These are phyloP conservation scores for Brachionichthys hirsutus DNA, from an alignment of 2,113 vertebrate species.

Conservation along the genomic window DNA sequence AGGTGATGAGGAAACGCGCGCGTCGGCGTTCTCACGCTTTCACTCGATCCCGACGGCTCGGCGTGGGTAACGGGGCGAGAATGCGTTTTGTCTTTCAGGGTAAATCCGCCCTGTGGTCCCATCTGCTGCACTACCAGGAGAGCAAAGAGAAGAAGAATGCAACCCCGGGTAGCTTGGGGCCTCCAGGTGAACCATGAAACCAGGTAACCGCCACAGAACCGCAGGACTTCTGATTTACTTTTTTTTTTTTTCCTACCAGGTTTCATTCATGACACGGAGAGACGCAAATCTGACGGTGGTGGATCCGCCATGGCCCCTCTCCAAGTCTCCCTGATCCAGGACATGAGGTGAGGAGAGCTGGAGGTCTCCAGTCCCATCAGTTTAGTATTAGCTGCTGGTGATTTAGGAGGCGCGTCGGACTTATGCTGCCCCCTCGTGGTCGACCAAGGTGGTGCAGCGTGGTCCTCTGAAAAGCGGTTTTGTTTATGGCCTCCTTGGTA, in stretches of 20 bases:
- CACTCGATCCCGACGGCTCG: no score
- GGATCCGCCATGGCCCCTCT: slow-evolving; percentile 88
- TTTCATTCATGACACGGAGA: slow-evolving; percentile 91
- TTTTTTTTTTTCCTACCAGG: slow-evolving; percentile 68
- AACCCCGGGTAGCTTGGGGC: slow-evolving; percentile 85
- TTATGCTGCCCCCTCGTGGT: no score
- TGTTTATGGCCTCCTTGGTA: no score
- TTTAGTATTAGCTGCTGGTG: no score
- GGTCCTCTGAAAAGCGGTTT: no score
- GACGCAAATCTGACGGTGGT: slow-evolving; percentile 91
- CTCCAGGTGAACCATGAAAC: slow-evolving; percentile 79
- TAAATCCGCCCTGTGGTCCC: slow-evolving; percentile 97
- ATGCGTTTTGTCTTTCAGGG: slow-evolving; percentile 78
- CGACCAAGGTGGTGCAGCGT: no score
- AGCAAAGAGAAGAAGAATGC: slow-evolving; percentile 89
- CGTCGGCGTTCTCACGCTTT: neutral
- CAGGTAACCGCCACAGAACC: neutral
- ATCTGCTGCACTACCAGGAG: slow-evolving; percentile 94
- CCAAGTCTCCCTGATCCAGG: slow-evolving; percentile 91
- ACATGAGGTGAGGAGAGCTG: slow-evolving; percentile 87
- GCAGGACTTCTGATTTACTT: neutral
- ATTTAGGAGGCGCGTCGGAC: no score
- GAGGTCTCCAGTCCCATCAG: neutral
- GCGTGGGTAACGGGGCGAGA: neutral
- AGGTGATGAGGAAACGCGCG: slow-evolving; percentile 71